Evolutionary conservation across 2,113 vertebrate genomes (phyloP).

Genomic region (Euleptes europaea): DNA sequence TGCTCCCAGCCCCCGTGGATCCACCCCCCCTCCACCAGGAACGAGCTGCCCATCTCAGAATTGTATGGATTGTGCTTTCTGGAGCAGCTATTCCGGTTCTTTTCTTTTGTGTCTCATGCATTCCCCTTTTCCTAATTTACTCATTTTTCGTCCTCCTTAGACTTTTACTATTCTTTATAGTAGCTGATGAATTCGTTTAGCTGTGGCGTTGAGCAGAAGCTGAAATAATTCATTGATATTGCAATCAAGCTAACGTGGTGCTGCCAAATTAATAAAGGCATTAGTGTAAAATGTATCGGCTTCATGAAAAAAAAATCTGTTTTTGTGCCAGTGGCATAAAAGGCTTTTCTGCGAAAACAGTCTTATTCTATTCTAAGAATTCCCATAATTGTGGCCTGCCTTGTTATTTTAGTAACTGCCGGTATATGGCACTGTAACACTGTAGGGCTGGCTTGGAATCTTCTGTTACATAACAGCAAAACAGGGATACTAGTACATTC

Average conservation of each 20-base stretch:
- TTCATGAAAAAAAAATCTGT: neutral
- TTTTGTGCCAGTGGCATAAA: neutral
- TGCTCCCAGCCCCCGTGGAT: too few relatives aligned
- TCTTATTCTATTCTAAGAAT: conserved; percentile 1
- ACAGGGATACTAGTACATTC: neutral
- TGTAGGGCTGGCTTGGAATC: neutral
- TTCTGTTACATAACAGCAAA: neutral
- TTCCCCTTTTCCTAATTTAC: neutral
- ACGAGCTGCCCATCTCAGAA: too few relatives aligned
- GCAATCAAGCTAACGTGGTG: neutral
- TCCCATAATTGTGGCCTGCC: neutral
- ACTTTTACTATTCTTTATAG: neutral
- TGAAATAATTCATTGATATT: neutral
- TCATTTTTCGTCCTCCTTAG: neutral
- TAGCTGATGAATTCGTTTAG: neutral
- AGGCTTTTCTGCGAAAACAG: neutral
- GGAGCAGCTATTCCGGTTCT: neutral
- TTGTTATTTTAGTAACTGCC: conserved; percentile 21
- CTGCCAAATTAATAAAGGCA: neutral
- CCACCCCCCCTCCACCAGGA: too few relatives aligned
- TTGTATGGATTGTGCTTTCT: neutral
- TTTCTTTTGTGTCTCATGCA: neutral
- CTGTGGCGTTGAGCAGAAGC: neutral
- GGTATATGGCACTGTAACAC: conserved; percentile 52
- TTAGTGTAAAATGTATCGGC: neutral